phyloP scores from a whole-genome alignment of 2,113 vertebrate genomes.

The Notarius quadriscutis region DNA sequence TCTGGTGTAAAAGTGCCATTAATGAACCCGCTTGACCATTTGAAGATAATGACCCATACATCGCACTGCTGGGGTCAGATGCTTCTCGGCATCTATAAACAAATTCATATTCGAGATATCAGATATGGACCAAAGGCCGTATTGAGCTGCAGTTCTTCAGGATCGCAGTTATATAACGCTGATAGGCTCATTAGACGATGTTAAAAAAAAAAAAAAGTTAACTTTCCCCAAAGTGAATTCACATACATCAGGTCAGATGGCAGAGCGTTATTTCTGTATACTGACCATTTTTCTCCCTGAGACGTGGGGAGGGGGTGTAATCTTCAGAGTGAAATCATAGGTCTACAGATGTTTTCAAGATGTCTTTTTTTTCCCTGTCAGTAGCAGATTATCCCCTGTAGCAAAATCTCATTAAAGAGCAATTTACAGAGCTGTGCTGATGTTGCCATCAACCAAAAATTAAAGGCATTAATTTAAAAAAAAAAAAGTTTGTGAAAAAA shows the following conservation, averaged over 20 bases:
- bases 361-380: constrained; percentile 94
- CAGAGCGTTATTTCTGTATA: constrained; percentile 49
- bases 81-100: constrained; percentile 70
- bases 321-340: constrained; percentile 98
- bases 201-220: constrained; percentile 11
- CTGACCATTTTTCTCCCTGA: constrained; percentile 72
- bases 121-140: constrained; percentile 21
- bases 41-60: constrained; percentile 81
- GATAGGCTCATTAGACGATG: constrained; percentile 18
- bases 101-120: constrained; percentile 82
- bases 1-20: constrained; percentile 72
- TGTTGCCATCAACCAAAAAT: constrained; percentile 99
- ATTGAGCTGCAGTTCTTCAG: constrained; percentile 9
- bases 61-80: constrained; percentile 78
- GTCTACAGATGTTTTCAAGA: constrained; percentile 99
- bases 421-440: constrained; percentile 99
- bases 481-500: constrained; percentile 72
- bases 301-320: constrained; percentile 81
- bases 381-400: constrained; percentile 99
- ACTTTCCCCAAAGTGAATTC: constrained; percentile 33
- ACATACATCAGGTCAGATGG: constrained; percentile 41
- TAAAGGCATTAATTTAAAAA: constrained; percentile 99
- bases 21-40: constrained; percentile 70
- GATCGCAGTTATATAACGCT: constrained; percentile 3
- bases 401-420: constrained; percentile 99